Evolutionary conservation across 2,888 invertebrate species (phyloP), one percentile per base, ranked within the genome.

Genomic region (Camptogramma bilineatum): DNA sequence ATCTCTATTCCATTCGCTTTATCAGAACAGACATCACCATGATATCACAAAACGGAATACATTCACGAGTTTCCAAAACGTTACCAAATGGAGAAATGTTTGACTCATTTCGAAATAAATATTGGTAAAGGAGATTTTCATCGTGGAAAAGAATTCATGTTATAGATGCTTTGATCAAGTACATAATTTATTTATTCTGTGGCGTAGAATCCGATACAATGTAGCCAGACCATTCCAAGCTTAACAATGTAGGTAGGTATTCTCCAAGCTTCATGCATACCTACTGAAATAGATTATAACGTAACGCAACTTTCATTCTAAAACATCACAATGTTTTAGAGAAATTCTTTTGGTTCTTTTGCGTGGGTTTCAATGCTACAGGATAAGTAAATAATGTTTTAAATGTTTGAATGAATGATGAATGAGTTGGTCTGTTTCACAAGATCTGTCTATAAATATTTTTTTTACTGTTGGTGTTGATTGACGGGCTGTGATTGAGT

Each of bases 1-100:
- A 50, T 50, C 50, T 50, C 16, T 5, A 8, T 50, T 50, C 50
- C 50, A 50, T 50, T 48, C 13, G 18, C 13, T 28, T 8, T 39
- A 39, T 39, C 34, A 39, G 34, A 13, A 13, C 34, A 39, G 13
- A 39, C 13, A 39, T 39, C 28, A 7, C n/a, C 34, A 13, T 39
- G 34, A 13, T 39, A 39, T 39, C 10, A 39, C 34, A 39, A 39
- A 39, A 39, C 28, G 7, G 7, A 28, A 4, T 28, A 28, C 28
- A 4, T 28, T 3, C 28, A 7, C 28, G 28, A 28, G 28, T 8
- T 28, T 28, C 7, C 5, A 5, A 39, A 13, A 39, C 34, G 34
- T 13, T 13, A 13, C 4, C 31, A 13, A n/a, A n/a, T n/a, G 13
- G 4, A 13, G 13, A 39, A 39, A 13, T 9, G 9, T 13, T 39